Base-by-base conservation (phyloP, 2,797 vertebrate genomes). In the Fistularia tabacaria region DNA sequence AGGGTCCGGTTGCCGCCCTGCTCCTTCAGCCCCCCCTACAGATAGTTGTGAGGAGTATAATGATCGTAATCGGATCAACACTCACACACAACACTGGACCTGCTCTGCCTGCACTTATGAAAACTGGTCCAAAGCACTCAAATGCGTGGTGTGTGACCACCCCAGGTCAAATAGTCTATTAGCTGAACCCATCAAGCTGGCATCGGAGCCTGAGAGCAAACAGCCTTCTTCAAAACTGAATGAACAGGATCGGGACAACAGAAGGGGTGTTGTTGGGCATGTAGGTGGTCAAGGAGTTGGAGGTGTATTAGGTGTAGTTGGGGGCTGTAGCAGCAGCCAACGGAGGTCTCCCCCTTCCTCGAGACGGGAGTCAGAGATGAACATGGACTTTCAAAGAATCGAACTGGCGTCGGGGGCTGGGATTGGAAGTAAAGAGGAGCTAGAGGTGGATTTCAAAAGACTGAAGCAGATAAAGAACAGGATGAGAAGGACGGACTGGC, bases 41-140 rank as follows among this genome's bases (percentile, higher is more conserved):
- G 95, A 99, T 84, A 93, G 96, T 0, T 99, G 97, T 51, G 97
- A 98, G 92, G 96, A 98, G 14, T 98, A 99, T 59, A 99, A 99
- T 56, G 97, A 99, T 82, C 94, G 97, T 44, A 99, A 99, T 82
- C 93, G 95, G 82, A 90, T 93, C 15, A 98, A 98, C 88, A 94
- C 93, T 39, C 92, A 92, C 65, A 84, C 90, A 70, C 94, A 93
- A 85, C 97, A 94, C 79, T 99, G 97, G 97, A 93, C 92, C 70
- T 99, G 97, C 84, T 89, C 93, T 50, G 89, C 93, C 85, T 99
- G 97, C 91, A 99, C 95, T 37, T 99, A 98, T 0, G 95, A 97
- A 71, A 99, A 99, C 89, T 98, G 94, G 93, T 94, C 93, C 14
- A 96, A 95, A 88, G 92, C 94, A 50, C 91, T 91, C 64, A 94